Evolutionary conservation across 2,888 invertebrate genomes (phyloP).

Genomic region (Lycaena phlaeas): DNA sequence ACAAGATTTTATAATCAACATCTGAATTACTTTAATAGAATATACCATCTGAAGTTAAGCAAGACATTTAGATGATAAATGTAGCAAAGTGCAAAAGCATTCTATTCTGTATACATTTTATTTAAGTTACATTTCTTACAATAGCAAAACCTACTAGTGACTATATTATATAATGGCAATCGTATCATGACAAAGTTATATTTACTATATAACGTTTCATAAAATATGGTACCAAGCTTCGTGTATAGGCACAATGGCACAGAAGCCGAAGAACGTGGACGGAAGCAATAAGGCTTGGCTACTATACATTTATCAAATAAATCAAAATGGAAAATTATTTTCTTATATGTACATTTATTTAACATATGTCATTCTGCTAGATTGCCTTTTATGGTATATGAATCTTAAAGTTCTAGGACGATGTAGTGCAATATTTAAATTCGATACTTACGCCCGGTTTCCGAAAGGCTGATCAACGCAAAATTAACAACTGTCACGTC

Average conservation of each 20-base stretch:
- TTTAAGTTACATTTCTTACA: constrained; percentile 32
- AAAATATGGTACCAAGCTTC: constrained; percentile 8
- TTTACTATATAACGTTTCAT: constrained; percentile 7
- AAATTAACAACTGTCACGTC: too few species aligned
- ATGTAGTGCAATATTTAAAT: too few species aligned
- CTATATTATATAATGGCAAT: constrained; percentile 57
- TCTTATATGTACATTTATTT: constrained; percentile 9
- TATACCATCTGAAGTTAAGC: background rate
- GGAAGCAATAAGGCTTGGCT: constrained; percentile 12
- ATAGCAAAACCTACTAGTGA: constrained; percentile 54
- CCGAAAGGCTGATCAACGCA: too few species aligned
- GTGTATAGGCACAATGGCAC: constrained; percentile 3
- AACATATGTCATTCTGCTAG: background rate
- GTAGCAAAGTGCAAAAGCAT: constrained; percentile 12
- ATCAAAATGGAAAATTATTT: constrained; percentile 4
- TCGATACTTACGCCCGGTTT: too few species aligned
- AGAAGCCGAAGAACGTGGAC: constrained; percentile 6
- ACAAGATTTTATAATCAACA: background rate
- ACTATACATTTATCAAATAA: constrained; percentile 1
- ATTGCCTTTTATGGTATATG: background rate
- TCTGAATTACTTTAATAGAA: background rate
- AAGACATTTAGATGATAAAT: background rate
- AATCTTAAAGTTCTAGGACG: too few species aligned
- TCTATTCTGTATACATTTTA: constrained; percentile 11
- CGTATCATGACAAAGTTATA: constrained; percentile 14